A percentile compares a stretch with the other conserved stretches of the same genome.
Evolutionary conservation across 2,888 invertebrate species (phyloP).

Genomic region (Dioctria linearis): DNA sequence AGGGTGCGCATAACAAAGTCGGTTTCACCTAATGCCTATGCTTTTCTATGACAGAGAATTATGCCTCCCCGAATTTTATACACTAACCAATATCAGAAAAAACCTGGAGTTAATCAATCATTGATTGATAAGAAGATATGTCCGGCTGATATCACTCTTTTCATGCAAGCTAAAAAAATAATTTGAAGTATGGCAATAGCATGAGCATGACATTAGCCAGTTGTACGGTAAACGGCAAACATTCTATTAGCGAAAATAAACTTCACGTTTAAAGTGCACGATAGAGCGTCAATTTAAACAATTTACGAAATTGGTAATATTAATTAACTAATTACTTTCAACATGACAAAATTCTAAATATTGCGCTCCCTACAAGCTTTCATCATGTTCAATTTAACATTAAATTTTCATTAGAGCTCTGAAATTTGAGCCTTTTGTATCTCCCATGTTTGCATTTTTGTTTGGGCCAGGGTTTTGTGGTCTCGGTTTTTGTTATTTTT

Average conservation of each 20-base stretch:
- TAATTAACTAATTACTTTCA: conserved; percentile 49
- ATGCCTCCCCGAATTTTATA: too few relatives aligned
- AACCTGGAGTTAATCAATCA: too few relatives aligned
- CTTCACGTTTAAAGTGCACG: not conserved
- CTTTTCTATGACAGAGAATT: too few relatives aligned
- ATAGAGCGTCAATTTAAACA: not conserved
- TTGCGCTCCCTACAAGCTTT: conserved; percentile 7
- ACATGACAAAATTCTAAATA: conserved; percentile 16
- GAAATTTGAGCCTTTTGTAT: conserved; percentile 31
- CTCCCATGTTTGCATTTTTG: conserved; percentile 10
- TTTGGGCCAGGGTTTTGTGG: not conserved
- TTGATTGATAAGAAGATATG: too few relatives aligned
- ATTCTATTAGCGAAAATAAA: not conserved
- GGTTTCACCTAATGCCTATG: too few relatives aligned
- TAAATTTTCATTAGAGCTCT: conserved; percentile 36
- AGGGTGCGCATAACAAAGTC: too few relatives aligned
- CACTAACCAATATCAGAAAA: too few relatives aligned
- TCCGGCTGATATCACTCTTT: too few relatives aligned
- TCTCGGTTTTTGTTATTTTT: too few relatives aligned
- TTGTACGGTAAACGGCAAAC: not conserved
- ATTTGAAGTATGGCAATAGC: too few relatives aligned
- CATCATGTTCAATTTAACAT: conserved; percentile 37
- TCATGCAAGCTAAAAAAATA: too few relatives aligned
- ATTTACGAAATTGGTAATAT: conserved; percentile 39
- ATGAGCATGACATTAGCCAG: not conserved